Evolutionary conservation across 2,797 vertebrate genomes (phyloP).

Genomic region (Mareca strepera): DNA sequence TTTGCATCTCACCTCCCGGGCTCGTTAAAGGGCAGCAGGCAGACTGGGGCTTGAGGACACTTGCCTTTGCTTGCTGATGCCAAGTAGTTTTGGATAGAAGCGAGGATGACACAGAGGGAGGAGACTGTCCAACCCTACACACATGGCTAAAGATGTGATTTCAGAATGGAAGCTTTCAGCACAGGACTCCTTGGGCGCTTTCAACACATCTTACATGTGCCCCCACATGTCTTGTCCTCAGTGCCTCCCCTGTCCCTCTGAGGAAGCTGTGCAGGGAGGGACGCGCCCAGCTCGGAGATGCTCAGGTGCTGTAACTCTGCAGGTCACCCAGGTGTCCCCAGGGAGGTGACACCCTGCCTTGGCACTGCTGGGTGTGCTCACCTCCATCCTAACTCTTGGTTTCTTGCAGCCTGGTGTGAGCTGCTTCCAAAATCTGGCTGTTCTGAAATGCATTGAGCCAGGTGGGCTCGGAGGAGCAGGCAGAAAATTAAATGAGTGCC

Average conservation of each 20-base stretch:
- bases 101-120: neutral
- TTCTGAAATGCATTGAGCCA: neutral
- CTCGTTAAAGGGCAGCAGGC: neutral
- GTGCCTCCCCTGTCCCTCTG: neutral
- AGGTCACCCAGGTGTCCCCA: neutral
- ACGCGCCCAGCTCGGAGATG: neutral
- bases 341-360: neutral
- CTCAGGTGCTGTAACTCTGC: neutral
- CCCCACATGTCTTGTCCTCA: accelerated
- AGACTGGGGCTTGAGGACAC: neutral
- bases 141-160: neutral
- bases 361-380: neutral
- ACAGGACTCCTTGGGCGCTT: neutral
- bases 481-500: neutral
- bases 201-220: too few relatives aligned
- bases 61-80: neutral
- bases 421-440: neutral
- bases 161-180: neutral
- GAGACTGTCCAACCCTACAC: neutral
- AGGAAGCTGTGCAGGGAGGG: neutral
- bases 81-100: neutral
- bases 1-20: neutral
- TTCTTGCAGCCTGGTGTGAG: neutral
- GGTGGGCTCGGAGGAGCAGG: neutral
- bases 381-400: neutral